Conservation (phyloP, 2,888 invertebrate genomes). For the Scaptomyza reducta region DNA sequence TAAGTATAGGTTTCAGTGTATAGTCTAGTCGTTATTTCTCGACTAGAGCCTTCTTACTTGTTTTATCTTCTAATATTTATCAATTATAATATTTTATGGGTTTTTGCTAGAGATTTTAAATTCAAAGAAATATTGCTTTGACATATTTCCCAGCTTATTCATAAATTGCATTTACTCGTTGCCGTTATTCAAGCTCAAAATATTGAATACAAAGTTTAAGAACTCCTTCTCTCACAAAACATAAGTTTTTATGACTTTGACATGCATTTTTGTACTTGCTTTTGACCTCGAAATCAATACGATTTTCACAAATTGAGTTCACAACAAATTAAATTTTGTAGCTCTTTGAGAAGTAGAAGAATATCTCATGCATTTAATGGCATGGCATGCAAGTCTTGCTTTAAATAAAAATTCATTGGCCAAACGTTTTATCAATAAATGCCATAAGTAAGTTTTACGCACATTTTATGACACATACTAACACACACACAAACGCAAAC, state of each 20-base stretch:
- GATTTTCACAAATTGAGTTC: not conserved
- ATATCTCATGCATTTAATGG: no score
- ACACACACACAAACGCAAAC: constrained; percentile 15
- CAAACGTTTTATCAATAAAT: constrained; percentile 79
- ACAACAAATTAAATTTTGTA: not conserved
- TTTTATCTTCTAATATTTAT: no score
- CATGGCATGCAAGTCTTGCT: constrained; percentile 28
- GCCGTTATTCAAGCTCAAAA: not conserved
- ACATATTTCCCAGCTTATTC: no score
- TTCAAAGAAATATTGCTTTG: no score
- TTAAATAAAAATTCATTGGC: constrained; percentile 74
- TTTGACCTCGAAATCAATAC: not conserved
- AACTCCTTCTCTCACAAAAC: not conserved
- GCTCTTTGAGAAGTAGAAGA: not conserved
- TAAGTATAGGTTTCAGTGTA: no score
- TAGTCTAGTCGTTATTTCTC: no score
- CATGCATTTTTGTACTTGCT: not conserved
- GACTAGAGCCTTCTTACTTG: no score
- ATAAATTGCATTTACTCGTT: not conserved
- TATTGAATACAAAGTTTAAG: not conserved
- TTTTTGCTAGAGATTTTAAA: no score
- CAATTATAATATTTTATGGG: no score
- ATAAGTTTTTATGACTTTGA: not conserved
- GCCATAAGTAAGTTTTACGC: constrained; percentile 77
- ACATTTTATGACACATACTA: constrained; percentile 66